Evolutionary conservation across 2,888 invertebrate species (phyloP).

Genomic region (Melanostoma mellinum): DNA sequence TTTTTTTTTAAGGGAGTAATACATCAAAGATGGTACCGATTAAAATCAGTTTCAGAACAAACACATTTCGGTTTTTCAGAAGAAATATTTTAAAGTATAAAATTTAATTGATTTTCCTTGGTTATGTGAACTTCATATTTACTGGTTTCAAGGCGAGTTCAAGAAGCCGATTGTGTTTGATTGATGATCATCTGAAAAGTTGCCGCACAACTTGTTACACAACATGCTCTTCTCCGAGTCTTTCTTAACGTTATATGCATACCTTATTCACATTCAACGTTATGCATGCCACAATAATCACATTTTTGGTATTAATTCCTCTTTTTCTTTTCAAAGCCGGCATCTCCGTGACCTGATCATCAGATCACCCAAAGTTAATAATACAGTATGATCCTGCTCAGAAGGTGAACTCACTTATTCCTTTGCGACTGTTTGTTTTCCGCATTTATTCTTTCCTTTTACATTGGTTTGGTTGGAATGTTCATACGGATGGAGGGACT

Average conservation of each 20-base stretch:
- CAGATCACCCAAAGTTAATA: constrained; percentile 18
- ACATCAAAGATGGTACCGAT: neutral
- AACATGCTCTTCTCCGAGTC: constrained; percentile 41
- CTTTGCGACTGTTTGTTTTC: constrained; percentile 53
- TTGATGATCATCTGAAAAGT: constrained; percentile 60
- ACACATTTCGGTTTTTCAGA: too few relatives aligned
- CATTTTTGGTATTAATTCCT: constrained; percentile 47
- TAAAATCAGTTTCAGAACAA: too few relatives aligned
- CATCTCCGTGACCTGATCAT: constrained; percentile 50
- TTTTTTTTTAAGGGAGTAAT: neutral
- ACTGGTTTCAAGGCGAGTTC: constrained; percentile 44
- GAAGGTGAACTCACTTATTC: constrained; percentile 49
- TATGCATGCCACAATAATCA: constrained; percentile 52
- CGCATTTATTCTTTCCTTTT: constrained; percentile 38
- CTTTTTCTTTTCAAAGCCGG: constrained; percentile 22
- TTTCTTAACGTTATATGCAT: neutral
- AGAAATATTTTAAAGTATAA: too few relatives aligned
- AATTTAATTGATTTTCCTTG: too few relatives aligned
- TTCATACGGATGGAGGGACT: constrained; percentile 48
- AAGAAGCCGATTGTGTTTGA: constrained; percentile 60
- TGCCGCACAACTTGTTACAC: constrained; percentile 57
- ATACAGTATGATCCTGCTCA: constrained; percentile 45
- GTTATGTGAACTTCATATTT: constrained; percentile 46
- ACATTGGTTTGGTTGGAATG: constrained; percentile 22
- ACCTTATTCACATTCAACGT: constrained; percentile 37